Conservation (phyloP, 2,797 vertebrate species). For the Acanthiza pusilla region DNA sequence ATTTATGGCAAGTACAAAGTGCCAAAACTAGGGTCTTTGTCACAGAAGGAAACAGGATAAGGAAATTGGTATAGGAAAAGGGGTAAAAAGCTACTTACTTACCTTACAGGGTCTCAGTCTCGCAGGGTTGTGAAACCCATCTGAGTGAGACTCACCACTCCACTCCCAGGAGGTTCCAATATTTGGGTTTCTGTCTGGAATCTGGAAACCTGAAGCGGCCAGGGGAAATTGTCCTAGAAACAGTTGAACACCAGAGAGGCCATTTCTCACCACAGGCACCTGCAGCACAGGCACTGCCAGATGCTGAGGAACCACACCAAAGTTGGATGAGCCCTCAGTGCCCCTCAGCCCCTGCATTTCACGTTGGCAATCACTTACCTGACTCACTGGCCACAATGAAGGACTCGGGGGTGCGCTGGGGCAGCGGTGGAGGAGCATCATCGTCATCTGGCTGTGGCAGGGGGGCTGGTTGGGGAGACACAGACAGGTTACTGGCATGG, state of each 20-base stretch:
- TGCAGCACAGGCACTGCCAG: neutral
- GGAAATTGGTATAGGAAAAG: neutral
- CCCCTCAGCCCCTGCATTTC: neutral
- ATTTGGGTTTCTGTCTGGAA: slow-evolving; percentile 14
- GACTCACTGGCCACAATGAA: slow-evolving; percentile 76
- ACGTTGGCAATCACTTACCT: slow-evolving; percentile 67
- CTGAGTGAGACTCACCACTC: slow-evolving; percentile 43
- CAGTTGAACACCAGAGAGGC: neutral
- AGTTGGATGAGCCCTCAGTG: neutral
- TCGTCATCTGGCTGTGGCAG: slow-evolving; percentile 33
- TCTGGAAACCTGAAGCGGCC: neutral
- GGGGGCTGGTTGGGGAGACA: slow-evolving; percentile 18
- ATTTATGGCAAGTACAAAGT: neutral
- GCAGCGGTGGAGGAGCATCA: slow-evolving; percentile 87
- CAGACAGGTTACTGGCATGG: neutral
- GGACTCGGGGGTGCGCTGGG: slow-evolving; percentile 89
- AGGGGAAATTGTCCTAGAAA: slow-evolving; percentile 38
- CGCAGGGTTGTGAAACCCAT: neutral
- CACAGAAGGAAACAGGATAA: neutral
- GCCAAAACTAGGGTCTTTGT: neutral
- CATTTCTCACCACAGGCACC: neutral
- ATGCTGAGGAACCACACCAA: rapidly evolving
- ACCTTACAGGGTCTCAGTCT: slow-evolving; percentile 68
- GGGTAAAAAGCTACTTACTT: neutral
- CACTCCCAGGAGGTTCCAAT: slow-evolving; percentile 51